Evolutionary conservation across 2,888 invertebrate genomes (phyloP).

Genomic region (Metalampra italica): DNA sequence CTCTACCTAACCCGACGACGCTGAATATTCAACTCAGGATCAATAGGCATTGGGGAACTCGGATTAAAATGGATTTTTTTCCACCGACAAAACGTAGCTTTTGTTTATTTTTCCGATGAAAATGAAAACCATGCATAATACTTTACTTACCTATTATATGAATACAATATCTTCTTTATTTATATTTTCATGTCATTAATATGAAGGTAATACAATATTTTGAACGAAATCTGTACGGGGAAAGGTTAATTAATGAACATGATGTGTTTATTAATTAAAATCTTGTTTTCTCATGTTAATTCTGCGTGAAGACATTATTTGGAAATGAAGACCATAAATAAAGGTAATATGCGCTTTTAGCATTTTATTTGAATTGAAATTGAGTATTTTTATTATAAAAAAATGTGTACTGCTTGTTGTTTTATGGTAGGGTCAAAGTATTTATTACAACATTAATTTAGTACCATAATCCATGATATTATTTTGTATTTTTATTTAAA

Average conservation of each 20-base stretch:
- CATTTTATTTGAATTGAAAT: too few relatives aligned
- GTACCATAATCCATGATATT: too few relatives aligned
- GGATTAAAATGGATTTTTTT: constrained; percentile 31
- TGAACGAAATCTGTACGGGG: too few relatives aligned
- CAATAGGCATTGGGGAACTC: constrained; percentile 31
- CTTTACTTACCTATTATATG: not conserved
- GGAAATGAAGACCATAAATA: not conserved
- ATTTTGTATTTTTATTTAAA: too few relatives aligned
- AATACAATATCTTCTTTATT: too few relatives aligned
- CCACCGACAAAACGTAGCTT: not conserved
- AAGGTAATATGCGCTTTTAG: not conserved
- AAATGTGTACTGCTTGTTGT: too few relatives aligned
- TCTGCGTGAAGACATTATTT: not conserved
- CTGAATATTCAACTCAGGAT: constrained; percentile 39
- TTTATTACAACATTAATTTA: too few relatives aligned
- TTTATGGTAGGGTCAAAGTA: too few relatives aligned
- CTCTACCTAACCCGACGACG: constrained; percentile 5
- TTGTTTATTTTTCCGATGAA: constrained; percentile 2
- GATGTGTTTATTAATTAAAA: constrained; percentile 1
- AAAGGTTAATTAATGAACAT: too few relatives aligned
- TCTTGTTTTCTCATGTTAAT: constrained; percentile 4
- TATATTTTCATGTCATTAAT: too few relatives aligned
- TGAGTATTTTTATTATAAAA: too few relatives aligned
- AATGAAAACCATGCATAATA: not conserved
- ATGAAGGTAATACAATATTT: too few relatives aligned